Evolutionary conservation across 2,113 vertebrate species (phyloP).

Genomic region (Myodes glareolus): DNA sequence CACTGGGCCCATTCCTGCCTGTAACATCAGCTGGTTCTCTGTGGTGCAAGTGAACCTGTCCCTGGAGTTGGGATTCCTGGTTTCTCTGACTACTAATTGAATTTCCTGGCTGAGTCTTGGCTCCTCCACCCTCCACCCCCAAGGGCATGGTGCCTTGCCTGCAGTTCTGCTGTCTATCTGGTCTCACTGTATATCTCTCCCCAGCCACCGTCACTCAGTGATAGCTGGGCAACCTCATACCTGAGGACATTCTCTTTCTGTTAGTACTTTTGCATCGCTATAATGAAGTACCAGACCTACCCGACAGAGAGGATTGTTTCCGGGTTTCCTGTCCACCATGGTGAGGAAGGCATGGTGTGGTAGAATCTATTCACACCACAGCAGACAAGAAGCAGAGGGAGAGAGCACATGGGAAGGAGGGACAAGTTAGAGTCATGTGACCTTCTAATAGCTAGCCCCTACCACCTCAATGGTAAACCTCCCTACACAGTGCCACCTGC

Average conservation of each 20-base stretch:
- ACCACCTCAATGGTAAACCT: background rate
- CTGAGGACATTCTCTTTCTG: background rate
- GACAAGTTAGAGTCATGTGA: background rate
- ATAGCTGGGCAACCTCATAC: background rate
- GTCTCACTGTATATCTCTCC: background rate
- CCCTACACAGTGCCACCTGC: background rate
- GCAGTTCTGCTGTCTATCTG: background rate
- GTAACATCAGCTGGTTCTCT: background rate
- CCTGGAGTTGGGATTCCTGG: background rate
- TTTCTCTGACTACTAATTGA: no score
- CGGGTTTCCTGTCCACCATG: background rate
- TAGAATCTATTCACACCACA: background rate
- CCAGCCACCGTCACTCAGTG: fast-evolving
- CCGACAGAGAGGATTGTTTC: background rate
- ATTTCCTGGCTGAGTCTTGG: no score
- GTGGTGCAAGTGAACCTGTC: background rate
- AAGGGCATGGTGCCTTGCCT: background rate
- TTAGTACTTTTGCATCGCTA: background rate
- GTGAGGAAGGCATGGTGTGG: background rate
- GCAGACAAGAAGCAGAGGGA: background rate
- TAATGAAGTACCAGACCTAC: background rate
- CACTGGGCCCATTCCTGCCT: background rate
- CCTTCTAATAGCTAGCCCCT: background rate
- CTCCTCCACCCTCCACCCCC: no score
- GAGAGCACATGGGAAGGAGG: background rate